Evolutionary conservation across 2,888 invertebrate species (phyloP).

Genomic region (Hirtodrosophila duncani): DNA sequence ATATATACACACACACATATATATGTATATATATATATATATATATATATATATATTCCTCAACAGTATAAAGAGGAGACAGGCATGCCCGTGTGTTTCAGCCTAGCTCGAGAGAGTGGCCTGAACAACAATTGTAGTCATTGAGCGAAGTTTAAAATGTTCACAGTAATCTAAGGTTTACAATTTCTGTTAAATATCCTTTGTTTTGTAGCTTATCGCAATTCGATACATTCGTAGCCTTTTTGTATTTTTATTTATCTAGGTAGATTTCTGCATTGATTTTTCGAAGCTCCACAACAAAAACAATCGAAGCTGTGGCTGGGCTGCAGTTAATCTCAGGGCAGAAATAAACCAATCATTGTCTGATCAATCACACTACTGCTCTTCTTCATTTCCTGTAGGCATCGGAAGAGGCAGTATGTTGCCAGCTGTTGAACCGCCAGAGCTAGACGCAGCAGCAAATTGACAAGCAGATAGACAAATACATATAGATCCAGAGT

Average conservation of each 20-base stretch:
- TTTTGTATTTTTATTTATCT: slow-evolving; percentile 24
- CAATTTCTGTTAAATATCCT: slow-evolving; percentile 1
- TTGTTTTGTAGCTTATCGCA: slow-evolving; percentile 1
- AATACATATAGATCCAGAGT: slow-evolving; percentile 3
- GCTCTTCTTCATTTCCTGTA: slow-evolving; percentile 4
- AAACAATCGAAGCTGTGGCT: not conserved
- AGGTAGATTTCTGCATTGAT: slow-evolving; percentile 8
- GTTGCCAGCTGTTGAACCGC: slow-evolving; percentile 33
- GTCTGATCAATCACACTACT: slow-evolving; percentile 2
- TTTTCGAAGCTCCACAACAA: slow-evolving; percentile 1
- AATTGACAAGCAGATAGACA: slow-evolving; percentile 8
- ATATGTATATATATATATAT: not conserved
- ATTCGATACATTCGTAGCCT: slow-evolving; percentile 12
- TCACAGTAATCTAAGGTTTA: not conserved
- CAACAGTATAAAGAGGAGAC: too few relatives aligned
- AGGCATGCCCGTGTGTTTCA: slow-evolving; percentile 14
- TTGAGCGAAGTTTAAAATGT: not conserved
- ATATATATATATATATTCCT: too few relatives aligned
- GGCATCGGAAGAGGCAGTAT: too few relatives aligned
- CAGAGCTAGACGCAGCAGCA: slow-evolving; percentile 8
- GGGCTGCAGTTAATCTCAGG: slow-evolving; percentile 13
- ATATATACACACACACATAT: slow-evolving; percentile 1
- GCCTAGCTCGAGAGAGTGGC: slow-evolving; percentile 9
- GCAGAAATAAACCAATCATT: slow-evolving; percentile 40
- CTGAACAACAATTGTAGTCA: not conserved